Conservation (phyloP, 30 jellyfish, hydroid and myxozoan genomes). For the Phacellophora camtschatica region DNA sequence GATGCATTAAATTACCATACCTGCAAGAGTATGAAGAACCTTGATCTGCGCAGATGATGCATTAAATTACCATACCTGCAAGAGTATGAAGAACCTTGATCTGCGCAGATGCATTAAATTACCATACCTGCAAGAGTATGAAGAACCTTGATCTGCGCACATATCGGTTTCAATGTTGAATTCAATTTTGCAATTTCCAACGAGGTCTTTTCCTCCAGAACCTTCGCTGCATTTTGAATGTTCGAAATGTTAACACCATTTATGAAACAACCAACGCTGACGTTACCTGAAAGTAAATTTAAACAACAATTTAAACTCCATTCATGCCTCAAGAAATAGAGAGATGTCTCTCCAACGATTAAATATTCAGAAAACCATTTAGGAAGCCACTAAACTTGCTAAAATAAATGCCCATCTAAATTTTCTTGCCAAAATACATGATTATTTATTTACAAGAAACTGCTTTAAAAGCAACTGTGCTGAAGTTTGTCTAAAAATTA, state of each 20-base stretch:
- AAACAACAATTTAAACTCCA: no score
- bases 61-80: constrained; percentile 26
- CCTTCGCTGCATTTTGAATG: neutral
- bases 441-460: no score
- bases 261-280: constrained; percentile 25
- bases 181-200: neutral
- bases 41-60: constrained; percentile 24
- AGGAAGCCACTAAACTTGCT: no score
- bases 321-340: no score
- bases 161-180: neutral
- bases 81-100: constrained; percentile 4
- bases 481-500: no score
- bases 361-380: no score
- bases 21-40: constrained; percentile 16
- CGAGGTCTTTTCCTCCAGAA: neutral
- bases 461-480: no score
- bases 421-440: no score
- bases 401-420: no score
- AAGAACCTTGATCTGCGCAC: constrained; percentile 21
- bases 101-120: neutral
- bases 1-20: constrained; percentile 23
- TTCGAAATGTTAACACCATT: constrained; percentile 36
- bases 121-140: constrained; percentile 45
- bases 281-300: constrained; percentile 41
- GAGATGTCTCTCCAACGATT: no score